These are phyloP conservation scores for Erpobdella octoculata DNA, from an alignment of 2,888 invertebrate genomes.

Conservation along the genomic window DNA sequence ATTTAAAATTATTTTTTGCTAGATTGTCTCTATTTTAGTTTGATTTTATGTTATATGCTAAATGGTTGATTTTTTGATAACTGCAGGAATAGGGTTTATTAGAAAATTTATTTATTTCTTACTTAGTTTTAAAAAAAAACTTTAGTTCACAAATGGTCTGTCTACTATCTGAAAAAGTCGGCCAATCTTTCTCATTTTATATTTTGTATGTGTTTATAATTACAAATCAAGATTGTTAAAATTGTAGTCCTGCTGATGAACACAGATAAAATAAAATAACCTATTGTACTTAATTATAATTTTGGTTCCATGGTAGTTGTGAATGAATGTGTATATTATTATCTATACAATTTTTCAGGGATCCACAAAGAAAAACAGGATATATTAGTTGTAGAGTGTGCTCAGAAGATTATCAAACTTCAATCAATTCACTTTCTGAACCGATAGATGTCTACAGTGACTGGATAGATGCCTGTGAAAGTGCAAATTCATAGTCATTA, in stretches of 20 bases:
- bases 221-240: background rate
- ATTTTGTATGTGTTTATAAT: background rate
- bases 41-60: too few species aligned
- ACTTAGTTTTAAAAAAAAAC: too few species aligned
- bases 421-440: conserved; percentile 65
- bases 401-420: conserved; percentile 74
- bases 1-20: too few species aligned
- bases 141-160: too few species aligned
- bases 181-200: background rate
- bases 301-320: background rate
- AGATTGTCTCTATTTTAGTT: too few species aligned
- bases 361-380: conserved; percentile 85
- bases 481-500: conserved; percentile 64
- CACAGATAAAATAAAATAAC: background rate
- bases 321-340: background rate
- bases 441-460: conserved; percentile 97
- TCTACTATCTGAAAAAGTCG: too few species aligned
- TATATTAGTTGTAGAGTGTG: conserved; percentile 90
- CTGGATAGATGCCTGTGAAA: conserved; percentile 98
- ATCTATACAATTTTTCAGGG: conserved; percentile 66
- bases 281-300: background rate
- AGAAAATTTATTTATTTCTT: too few species aligned
- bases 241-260: background rate
- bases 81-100: too few species aligned
- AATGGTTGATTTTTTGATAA: too few species aligned